Evolutionary conservation across 2,113 vertebrate species (phyloP).

Genomic region (Psephotus haematonotus): DNA sequence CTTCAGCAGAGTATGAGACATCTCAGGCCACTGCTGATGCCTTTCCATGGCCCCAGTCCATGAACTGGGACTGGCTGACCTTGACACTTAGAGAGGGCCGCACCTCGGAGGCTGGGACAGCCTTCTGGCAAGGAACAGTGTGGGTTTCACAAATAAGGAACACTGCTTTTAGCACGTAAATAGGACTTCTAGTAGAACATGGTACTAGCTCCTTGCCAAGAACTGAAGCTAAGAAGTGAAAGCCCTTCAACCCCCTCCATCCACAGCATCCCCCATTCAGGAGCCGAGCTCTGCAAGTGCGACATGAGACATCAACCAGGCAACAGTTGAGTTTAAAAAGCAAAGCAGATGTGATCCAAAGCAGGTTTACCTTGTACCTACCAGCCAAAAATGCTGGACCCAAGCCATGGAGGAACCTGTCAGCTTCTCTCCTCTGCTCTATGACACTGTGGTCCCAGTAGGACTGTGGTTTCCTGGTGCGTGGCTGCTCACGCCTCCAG

Average conservation of each 20-base stretch:
- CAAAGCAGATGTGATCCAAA: background rate
- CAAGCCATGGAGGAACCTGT: background rate
- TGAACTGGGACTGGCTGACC: background rate
- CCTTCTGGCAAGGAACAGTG: background rate
- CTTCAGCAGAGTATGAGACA: background rate
- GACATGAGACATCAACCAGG: background rate
- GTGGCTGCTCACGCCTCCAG: background rate
- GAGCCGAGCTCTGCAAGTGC: background rate
- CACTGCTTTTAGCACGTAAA: background rate
- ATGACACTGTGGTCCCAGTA: rapidly evolving
- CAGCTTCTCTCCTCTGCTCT: background rate
- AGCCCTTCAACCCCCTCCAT: background rate
- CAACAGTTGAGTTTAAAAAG: background rate
- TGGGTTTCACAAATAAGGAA: background rate
- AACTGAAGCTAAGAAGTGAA: background rate
- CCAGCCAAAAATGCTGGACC: background rate
- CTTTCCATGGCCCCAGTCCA: background rate
- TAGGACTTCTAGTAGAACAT: background rate
- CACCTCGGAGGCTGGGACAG: background rate
- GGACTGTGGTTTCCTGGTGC: background rate
- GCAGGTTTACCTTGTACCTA: background rate
- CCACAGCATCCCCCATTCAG: background rate
- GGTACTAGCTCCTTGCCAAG: background rate
- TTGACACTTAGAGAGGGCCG: background rate
- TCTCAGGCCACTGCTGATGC: background rate